These are phyloP conservation scores for Mormyrus lacerda DNA, from an alignment of 2,113 vertebrate genomes.

Conservation along the genomic window DNA sequence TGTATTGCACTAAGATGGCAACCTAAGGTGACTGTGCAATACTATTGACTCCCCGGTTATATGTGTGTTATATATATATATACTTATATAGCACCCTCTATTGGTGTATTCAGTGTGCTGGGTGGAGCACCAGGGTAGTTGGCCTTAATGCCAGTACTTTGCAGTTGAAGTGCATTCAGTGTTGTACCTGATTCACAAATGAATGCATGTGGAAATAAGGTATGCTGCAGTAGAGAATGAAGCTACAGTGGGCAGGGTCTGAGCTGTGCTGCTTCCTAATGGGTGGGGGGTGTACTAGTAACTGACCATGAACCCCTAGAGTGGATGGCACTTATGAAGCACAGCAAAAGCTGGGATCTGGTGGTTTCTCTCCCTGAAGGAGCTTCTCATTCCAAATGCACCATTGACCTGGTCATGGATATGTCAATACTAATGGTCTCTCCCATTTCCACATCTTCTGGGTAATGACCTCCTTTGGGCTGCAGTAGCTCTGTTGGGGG, in stretches of 20 bases:
- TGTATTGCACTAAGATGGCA: too few relatives aligned
- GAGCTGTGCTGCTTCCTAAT: not conserved
- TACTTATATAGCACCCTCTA: too few relatives aligned
- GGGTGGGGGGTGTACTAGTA: not conserved
- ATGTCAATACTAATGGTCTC: not conserved
- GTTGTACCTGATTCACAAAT: not conserved
- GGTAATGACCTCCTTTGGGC: not conserved
- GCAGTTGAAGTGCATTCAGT: not conserved
- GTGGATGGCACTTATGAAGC: not conserved
- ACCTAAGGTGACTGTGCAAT: too few relatives aligned
- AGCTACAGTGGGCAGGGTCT: not conserved
- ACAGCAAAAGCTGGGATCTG: not conserved
- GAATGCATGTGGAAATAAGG: not conserved
- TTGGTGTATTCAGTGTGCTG: not conserved
- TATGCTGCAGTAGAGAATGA: not conserved
- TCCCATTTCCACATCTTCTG: not conserved
- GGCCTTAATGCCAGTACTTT: not conserved
- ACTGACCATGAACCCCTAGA: not conserved
- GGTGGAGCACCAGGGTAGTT: not conserved
- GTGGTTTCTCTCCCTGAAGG: not conserved
- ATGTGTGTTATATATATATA: too few relatives aligned
- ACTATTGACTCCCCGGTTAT: too few relatives aligned
- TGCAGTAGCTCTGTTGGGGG: not conserved
- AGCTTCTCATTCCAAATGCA: too few relatives aligned
- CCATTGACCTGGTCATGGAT: not conserved